phyloP scores from a whole-genome alignment of 2,797 vertebrate species.

The Falco novaeseelandiae region DNA sequence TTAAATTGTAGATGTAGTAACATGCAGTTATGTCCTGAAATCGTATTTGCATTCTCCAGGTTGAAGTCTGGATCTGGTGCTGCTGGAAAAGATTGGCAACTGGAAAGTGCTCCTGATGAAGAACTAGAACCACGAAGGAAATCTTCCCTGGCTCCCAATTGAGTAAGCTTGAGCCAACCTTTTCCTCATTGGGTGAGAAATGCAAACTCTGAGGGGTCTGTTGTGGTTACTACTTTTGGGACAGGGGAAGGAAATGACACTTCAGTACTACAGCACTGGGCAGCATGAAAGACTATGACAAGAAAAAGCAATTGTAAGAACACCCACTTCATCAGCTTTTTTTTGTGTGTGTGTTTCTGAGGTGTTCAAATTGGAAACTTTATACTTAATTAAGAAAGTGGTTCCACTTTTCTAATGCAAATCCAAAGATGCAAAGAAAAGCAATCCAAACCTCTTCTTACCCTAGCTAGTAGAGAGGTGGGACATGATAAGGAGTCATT shows the following conservation, averaged over 20 bases:
- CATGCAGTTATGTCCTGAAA: background rate
- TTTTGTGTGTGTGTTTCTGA: background rate
- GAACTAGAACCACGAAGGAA: background rate
- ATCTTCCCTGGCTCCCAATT: background rate
- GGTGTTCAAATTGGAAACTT: background rate
- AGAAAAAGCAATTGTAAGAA: background rate
- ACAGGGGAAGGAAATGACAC: background rate
- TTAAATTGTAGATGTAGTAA: background rate
- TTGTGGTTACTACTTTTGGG: background rate
- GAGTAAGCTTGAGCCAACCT: background rate
- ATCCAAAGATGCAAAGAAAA: background rate
- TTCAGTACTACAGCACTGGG: background rate
- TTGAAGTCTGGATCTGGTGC: background rate
- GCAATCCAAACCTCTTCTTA: background rate
- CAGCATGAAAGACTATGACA: background rate
- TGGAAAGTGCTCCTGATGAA: background rate
- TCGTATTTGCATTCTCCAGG: background rate
- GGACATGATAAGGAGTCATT: background rate
- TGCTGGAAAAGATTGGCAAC: background rate
- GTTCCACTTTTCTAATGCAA: too few species aligned
- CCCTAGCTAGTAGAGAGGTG: background rate
- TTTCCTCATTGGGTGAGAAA: background rate
- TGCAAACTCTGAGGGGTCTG: background rate
- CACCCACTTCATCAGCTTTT: background rate
- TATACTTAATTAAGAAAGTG: background rate